Base-by-base conservation (phyloP, 1,140 invertebrate species). In the Trichoplusia ni region DNA sequence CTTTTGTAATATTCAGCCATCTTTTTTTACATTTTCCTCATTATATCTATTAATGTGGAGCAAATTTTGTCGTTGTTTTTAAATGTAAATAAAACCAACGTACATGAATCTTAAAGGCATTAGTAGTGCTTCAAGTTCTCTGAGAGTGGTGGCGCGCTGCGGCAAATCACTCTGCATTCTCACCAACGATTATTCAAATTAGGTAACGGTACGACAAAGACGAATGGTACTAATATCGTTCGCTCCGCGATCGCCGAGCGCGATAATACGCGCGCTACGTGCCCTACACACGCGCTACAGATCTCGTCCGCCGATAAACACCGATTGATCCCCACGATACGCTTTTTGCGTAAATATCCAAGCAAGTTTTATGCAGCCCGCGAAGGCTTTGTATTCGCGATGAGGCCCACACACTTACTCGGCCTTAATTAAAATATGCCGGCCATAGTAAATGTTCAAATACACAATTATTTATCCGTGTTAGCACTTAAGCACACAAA, bases 121-220 rank as follows among this genome's bases (percentile, higher is more conserved):
- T 60, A 35, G 56, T 47, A 46, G 42, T 21, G 16, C 29, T 47
- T 23, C 29, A 46, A 46, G 56, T 60, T 47, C 42, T 60, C 42
- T 51, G 16, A 40, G 40, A 61, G 29, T 8, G 11, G 19, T 60
- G 21, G 61, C 13, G 49, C 31, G 42, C 46, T 58, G 71, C 68
- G 66, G 75, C 75, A 78, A 82, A 81, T 82, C 69, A 81, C 71
- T 85, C 69, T 76, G 73, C 77, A 84, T 90, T 86, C 82, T 84
- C 85, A 87, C 82, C 82, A 84, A 74, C 81, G 85, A 90, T 90
- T 90, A 90, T 89, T 89, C 77, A 89, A 90, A 90, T 90, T 84
- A 89, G 84, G 79, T 79, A 88, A 79, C 69, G 77, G 81, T 76
- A 84, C 85, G 88, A 90, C 88, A 88, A 82, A 88, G 88, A 89